A percentile compares a stretch with the other conserved stretches of the same genome.
Conservation (phyloP, 2,797 vertebrate genomes). For the Squalus acanthias region DNA sequence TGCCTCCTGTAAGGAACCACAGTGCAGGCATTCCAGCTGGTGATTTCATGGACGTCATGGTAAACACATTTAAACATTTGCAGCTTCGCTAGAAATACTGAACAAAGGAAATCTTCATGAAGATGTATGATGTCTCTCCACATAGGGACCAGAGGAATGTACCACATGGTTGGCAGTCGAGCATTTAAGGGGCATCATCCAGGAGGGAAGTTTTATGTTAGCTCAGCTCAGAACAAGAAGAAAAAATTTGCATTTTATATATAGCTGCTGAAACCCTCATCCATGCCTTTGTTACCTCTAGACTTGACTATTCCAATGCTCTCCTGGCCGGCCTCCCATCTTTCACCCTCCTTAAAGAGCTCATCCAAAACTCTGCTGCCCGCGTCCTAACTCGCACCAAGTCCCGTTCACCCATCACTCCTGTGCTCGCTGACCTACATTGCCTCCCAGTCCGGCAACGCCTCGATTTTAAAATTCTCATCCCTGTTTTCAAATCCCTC, state of each 20-base stretch:
- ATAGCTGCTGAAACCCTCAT: too few species aligned
- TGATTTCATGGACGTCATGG: background rate
- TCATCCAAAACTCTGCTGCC: too few species aligned
- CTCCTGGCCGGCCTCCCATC: too few species aligned
- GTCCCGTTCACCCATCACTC: too few species aligned
- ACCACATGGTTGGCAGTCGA: background rate
- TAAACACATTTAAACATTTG: background rate
- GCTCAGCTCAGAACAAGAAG: background rate
- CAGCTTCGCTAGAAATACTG: background rate
- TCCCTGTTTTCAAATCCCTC: too few species aligned
- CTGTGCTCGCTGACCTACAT: too few species aligned
- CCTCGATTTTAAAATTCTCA: too few species aligned
- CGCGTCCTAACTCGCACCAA: too few species aligned
- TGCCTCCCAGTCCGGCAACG: too few species aligned
- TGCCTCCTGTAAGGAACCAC: background rate
- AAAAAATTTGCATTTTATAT: background rate
- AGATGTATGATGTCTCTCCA: background rate
- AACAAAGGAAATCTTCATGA: background rate
- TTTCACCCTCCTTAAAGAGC: too few species aligned
- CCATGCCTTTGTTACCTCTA: too few species aligned
- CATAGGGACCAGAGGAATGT: background rate
- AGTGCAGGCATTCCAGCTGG: background rate
- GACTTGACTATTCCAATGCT: too few species aligned
- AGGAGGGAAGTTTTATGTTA: background rate
- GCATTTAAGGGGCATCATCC: background rate